A percentile compares a stretch with the other conserved stretches of the same genome.
phyloP scores from a whole-genome alignment of 2,113 vertebrate genomes.

The Coturnix japonica region DNA sequence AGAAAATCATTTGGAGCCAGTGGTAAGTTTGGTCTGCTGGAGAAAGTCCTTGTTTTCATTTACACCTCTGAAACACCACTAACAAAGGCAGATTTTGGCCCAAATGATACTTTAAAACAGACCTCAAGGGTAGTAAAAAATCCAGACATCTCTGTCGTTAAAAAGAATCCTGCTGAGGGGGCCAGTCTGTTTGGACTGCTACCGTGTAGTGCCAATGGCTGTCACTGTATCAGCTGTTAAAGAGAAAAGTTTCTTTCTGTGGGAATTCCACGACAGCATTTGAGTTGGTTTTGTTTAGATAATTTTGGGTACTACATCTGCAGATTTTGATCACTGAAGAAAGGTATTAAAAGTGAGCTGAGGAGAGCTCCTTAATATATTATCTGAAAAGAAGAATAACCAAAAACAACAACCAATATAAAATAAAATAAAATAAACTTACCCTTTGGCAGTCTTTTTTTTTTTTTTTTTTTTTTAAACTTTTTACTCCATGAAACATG shows the following conservation, averaged over 20 bases:
- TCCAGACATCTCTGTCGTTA: conserved; percentile 13
- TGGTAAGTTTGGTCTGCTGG: background rate
- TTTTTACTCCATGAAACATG: conserved; percentile 60
- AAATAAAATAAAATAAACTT: background rate
- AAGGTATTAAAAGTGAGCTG: conserved; percentile 48
- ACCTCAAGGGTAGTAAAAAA: background rate
- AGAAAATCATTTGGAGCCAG: background rate
- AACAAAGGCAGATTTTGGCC: conserved; percentile 1
- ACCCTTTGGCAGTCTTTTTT: conserved; percentile 25
- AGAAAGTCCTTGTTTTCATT: conserved; percentile 24
- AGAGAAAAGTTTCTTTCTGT: background rate
- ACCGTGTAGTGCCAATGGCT: background rate
- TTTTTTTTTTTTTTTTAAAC: conserved; percentile 20
- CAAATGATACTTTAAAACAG: background rate
- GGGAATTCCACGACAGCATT: background rate
- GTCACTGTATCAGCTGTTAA: background rate
- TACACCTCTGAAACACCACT: background rate
- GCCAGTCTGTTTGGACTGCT: background rate
- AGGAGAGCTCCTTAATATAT: conserved; percentile 34
- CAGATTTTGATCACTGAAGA: conserved; percentile 41
- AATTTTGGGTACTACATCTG: conserved; percentile 8
- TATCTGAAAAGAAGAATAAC: conserved; percentile 40
- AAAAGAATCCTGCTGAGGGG: conserved; percentile 16
- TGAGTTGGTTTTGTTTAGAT: conserved; percentile 44
- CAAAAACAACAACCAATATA: background rate